A percentile compares a stretch with the other conserved stretches of the same genome.
Conservation (phyloP, 2,113 vertebrate genomes). For the Callocephalon fimbriatum region DNA sequence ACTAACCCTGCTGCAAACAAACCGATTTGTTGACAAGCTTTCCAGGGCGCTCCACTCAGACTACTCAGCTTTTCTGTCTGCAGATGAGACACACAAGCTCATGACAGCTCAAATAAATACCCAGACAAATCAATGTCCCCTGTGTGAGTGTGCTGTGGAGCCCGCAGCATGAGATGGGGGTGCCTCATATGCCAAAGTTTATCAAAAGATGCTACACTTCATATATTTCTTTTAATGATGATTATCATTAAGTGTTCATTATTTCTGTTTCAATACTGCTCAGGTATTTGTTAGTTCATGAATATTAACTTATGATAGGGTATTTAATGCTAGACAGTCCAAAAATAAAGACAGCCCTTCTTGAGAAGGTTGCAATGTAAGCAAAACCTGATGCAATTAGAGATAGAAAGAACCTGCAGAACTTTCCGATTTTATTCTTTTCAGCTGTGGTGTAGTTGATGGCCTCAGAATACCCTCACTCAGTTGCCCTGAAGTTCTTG, state of each 20-base stretch:
- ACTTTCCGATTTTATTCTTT: background rate
- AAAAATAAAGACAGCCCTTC: background rate
- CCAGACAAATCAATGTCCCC: background rate
- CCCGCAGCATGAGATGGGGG: background rate
- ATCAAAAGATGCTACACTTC: background rate
- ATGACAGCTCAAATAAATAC: background rate
- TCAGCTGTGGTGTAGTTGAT: background rate
- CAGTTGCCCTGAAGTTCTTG: background rate
- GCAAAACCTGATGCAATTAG: background rate
- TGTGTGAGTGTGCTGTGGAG: rapidly evolving
- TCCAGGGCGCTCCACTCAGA: background rate
- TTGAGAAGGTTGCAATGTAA: background rate
- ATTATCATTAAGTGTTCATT: background rate
- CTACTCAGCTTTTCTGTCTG: background rate
- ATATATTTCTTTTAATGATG: background rate
- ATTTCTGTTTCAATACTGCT: background rate
- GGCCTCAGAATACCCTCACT: background rate
- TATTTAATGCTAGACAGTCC: background rate
- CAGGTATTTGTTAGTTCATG: background rate
- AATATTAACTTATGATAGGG: background rate
- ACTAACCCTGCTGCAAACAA: background rate
- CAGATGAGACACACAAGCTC: background rate
- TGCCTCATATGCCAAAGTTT: background rate
- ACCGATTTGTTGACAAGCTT: constrained; percentile 3
- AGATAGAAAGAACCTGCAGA: background rate